Evolutionary conservation across 2,113 vertebrate genomes (phyloP).

Genomic region (Mustela nigripes): DNA sequence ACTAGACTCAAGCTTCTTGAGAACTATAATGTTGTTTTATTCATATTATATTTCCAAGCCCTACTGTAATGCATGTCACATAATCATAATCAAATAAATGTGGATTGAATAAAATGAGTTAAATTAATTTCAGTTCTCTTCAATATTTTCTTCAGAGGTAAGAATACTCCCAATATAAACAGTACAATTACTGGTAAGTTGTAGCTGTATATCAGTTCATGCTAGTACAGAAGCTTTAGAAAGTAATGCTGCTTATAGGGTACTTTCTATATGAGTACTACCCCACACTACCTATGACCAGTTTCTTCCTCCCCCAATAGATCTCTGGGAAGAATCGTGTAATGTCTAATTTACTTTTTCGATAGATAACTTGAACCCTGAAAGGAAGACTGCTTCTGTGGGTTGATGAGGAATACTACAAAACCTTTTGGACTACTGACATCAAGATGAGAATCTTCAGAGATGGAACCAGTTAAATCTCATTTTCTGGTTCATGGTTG

Average conservation of each 20-base stretch:
- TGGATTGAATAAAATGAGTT: not conserved
- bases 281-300: not conserved
- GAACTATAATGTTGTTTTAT: not conserved
- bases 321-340: not conserved
- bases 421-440: not conserved
- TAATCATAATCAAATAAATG: not conserved
- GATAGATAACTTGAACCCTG: not conserved
- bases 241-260: not conserved
- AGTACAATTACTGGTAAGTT: not conserved
- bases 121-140: conserved; percentile 19
- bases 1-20: not conserved
- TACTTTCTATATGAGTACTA: not conserved
- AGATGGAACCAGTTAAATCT: not conserved
- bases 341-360: not conserved
- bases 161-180: not conserved
- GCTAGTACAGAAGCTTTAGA: not conserved
- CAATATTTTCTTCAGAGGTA: not conserved
- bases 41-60: conserved; percentile 7
- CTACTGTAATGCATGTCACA: not conserved
- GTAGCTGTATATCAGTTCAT: not conserved
- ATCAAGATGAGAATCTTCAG: conserved; percentile 15
- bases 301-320: not conserved
- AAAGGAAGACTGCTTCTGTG: not conserved
- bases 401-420: not conserved
- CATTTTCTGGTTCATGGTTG: not conserved